Evolutionary conservation across 2,797 vertebrate genomes (phyloP), one percentile per base, ranked within the genome.

Genomic region (Sparus aurata): DNA sequence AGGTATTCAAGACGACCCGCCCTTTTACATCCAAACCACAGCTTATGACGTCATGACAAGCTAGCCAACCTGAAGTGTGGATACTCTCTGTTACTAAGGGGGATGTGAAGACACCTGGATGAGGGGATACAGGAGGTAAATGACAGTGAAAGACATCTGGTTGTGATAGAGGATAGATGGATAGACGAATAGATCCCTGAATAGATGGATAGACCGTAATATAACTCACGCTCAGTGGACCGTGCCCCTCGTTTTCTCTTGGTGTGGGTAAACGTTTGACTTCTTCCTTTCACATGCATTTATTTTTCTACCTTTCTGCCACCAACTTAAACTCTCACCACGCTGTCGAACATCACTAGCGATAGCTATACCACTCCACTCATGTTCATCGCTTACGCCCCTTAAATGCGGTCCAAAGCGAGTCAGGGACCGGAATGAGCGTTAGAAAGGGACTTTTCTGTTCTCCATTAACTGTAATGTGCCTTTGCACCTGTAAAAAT

Each of bases 91-190:
- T 90, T 83, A 68, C 82, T 70, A 89, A 91, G 91, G 90, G 93
- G 91, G 83, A 88, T 92, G 87, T 94, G 90, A 93, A 87, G 89
- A 86, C 82, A 57, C 87, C 85, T 20, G 84, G 89, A 87, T 86
- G 77, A 84, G 83, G 82, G 85, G 63, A 84, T 84, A 60, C 86
- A 87, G 85, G 84, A 93, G 91, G 92, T 92, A 89, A 91, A 91
- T 76, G 47, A 61, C 79, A 87, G 55, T 75, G 69, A 34, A 53
- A 78, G 75, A 77, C n/a, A 0, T 2, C 18, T 87, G 74, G 72
- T 64, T 84, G 77, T 85, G 60, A 76, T 84, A 86, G 69, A 69
- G 3, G 52, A 70, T 69, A 88, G 84, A 76, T 47, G n/a, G 59
- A 50, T 80, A 84, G 75, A 66, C 9, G 1, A 41, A 49, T 80